Conservation (phyloP, 2,797 vertebrate genomes). For the Myotis pilosus region DNA sequence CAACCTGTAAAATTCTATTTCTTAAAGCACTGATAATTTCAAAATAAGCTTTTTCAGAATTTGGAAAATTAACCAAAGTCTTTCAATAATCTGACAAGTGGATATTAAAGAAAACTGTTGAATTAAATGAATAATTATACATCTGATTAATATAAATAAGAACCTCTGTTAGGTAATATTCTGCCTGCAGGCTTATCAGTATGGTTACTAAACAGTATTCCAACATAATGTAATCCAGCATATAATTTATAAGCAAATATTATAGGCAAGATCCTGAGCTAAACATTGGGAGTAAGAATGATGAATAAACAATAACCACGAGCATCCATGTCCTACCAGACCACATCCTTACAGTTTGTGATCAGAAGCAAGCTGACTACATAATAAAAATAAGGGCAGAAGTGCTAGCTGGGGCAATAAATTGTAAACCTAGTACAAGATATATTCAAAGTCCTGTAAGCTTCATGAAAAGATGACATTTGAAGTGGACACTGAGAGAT, state of each 20-base stretch:
- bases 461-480: not conserved
- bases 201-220: not conserved
- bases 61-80: not conserved
- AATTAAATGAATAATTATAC: constrained; percentile 12
- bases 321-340: not conserved
- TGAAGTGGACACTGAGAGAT: not conserved
- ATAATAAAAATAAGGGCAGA: not conserved
- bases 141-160: not conserved
- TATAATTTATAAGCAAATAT: not conserved
- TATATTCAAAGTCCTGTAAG: not conserved
- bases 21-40: not conserved
- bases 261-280: not conserved
- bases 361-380: not conserved
- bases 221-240: not conserved
- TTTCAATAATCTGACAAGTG: not conserved
- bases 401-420: not conserved
- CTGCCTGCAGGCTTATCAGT: not conserved
- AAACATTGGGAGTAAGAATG: not conserved
- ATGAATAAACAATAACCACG: not conserved
- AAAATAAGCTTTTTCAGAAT: not conserved
- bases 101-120: not conserved
- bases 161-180: not conserved
- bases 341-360: not conserved
- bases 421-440: not conserved
- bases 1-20: not conserved